Evolutionary conservation across 2,797 vertebrate genomes (phyloP).

Genomic region (Scolopax rusticola): DNA sequence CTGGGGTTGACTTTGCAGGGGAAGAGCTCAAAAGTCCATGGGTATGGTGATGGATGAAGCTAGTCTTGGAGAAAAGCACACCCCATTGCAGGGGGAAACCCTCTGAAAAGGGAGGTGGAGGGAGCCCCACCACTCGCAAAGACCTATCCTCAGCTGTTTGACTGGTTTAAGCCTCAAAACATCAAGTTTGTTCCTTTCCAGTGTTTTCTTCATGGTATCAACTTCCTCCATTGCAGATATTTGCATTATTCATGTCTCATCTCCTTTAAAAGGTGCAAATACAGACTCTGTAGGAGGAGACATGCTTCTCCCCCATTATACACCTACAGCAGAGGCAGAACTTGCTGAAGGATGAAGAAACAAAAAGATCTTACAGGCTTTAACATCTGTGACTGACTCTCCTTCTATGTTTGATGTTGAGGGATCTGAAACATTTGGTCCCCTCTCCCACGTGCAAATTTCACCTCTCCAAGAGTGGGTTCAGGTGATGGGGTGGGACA

Average conservation of each 20-base stretch:
- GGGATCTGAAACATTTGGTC: neutral
- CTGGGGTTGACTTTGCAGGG: neutral
- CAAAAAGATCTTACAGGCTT: neutral
- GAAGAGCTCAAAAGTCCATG: neutral
- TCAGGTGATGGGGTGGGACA: neutral
- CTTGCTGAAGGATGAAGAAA: neutral
- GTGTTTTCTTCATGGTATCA: neutral
- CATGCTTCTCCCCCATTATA: fast-evolving
- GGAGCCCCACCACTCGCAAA: neutral
- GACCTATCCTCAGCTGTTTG: neutral
- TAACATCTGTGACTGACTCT: neutral
- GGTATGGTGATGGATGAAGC: neutral
- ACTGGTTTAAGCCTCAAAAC: neutral
- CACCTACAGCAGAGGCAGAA: neutral
- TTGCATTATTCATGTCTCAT: neutral
- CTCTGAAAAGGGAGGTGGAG: neutral
- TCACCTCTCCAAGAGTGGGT: neutral
- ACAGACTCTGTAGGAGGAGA: neutral
- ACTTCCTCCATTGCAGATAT: neutral
- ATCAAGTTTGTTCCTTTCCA: neutral
- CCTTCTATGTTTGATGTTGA: neutral
- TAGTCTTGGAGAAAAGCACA: neutral
- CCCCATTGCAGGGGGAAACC: neutral
- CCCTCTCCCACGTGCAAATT: neutral
- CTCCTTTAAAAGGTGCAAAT: neutral